Percentiles rank a stretch among this genome's conserved stretches.
These are phyloP conservation scores for Pteronura brasiliensis DNA, from an alignment of 2,113 vertebrate species.

Conservation along the genomic window DNA sequence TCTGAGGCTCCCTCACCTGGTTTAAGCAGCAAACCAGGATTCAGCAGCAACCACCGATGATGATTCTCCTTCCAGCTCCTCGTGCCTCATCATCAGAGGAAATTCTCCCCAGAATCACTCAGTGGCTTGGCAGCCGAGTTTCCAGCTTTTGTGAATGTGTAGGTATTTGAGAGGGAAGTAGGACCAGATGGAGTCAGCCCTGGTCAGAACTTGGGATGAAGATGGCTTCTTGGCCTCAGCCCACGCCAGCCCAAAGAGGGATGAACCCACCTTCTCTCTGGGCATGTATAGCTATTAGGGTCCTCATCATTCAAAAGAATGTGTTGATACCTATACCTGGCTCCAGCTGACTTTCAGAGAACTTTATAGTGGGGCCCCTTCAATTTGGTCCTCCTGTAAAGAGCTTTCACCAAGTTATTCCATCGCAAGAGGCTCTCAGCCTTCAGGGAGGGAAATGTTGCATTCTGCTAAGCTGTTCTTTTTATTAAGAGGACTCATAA, in stretches of 20 bases:
- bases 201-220: neutral
- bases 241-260: neutral
- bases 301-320: neutral
- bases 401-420: neutral
- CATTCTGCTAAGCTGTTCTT: neutral
- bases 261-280: neutral
- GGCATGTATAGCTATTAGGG: neutral
- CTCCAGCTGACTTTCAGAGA: neutral
- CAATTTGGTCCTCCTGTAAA: neutral
- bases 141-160: neutral
- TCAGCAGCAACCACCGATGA: neutral
- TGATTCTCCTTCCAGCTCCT: neutral
- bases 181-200: neutral
- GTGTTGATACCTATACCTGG: neutral
- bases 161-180: neutral
- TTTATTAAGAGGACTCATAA: neutral
- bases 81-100: neutral
- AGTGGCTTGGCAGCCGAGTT: neutral
- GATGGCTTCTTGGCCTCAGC: neutral
- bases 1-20: neutral
- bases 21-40: neutral
- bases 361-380: neutral
- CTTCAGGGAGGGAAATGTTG: neutral
- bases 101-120: neutral
- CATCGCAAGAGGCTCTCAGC: neutral